A percentile compares a stretch with the other conserved stretches of the same genome.
Evolutionary conservation across 2,888 invertebrate species (phyloP).

Genomic region (Loripinus fragilis): DNA sequence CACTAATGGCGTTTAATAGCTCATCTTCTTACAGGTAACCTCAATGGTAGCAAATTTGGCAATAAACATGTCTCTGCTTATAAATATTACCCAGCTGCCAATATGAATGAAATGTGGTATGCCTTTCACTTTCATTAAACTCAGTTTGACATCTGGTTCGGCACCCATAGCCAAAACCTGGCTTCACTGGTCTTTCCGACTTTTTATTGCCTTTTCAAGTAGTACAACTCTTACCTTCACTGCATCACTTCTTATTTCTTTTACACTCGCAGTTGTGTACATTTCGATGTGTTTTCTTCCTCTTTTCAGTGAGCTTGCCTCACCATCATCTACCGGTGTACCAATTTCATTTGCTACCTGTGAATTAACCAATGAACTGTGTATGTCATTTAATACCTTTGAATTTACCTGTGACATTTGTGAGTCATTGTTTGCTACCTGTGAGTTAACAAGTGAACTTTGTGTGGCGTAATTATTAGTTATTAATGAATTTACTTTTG

Average conservation of each 20-base stretch:
- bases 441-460: no score
- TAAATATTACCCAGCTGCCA: conserved; percentile 15
- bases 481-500: no score
- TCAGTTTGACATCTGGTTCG: conserved; percentile 10
- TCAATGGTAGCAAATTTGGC: conserved; percentile 2
- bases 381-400: no score
- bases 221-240: not conserved
- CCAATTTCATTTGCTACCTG: no score
- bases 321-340: no score
- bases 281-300: not conserved
- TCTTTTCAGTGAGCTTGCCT: no score
- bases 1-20: not conserved
- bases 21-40: not conserved
- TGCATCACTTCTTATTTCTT: not conserved
- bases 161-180: conserved; percentile 15
- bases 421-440: no score
- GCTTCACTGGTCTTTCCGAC: not conserved
- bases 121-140: conserved; percentile 3
- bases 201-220: not conserved
- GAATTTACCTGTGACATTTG: no score
- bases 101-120: conserved; percentile 18
- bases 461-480: no score
- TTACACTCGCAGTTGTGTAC: not conserved
- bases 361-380: no score
- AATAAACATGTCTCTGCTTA: conserved; percentile 25